Percentiles rank a stretch among this genome's conserved stretches.
Conservation (phyloP, 2,113 vertebrate species). For the Lagopus muta region DNA sequence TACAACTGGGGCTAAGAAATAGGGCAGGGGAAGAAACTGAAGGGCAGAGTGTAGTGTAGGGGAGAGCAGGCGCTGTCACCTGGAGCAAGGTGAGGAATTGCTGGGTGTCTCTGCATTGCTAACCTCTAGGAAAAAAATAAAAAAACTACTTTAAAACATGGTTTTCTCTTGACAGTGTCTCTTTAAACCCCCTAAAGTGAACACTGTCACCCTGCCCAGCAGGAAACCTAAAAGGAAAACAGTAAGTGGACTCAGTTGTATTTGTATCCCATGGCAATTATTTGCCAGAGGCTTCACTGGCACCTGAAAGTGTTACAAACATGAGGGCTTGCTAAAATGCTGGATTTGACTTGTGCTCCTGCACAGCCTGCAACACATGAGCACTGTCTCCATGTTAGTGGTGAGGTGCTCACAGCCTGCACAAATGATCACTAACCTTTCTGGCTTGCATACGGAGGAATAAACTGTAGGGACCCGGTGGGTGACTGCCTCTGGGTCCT, state of each 20-base stretch:
- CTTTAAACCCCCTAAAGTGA: conserved; percentile 78
- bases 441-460: background rate
- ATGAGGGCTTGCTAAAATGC: conserved; percentile 16
- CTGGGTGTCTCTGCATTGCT: background rate
- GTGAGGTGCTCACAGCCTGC: background rate
- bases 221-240: conserved; percentile 80
- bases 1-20: background rate
- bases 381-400: rapidly evolving
- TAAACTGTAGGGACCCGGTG: background rate
- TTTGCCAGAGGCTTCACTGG: background rate
- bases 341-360: background rate
- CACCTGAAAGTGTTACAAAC: background rate
- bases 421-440: background rate
- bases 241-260: conserved; percentile 73
- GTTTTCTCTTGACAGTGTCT: conserved; percentile 80
- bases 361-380: background rate
- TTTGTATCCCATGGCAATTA: background rate
- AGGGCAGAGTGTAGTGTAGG: rapidly evolving
- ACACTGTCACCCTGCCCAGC: conserved; percentile 78
- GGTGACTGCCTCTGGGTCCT: background rate
- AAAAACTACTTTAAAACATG: conserved; percentile 57
- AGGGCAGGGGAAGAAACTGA: background rate
- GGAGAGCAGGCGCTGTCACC: background rate
- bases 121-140: conserved; percentile 13
- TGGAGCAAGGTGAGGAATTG: background rate